Evolutionary conservation across 92 coral and sea anemone genomes (phyloP), one percentile per base, ranked within the genome.

Genomic region (Anthopleura xanthogrammica): DNA sequence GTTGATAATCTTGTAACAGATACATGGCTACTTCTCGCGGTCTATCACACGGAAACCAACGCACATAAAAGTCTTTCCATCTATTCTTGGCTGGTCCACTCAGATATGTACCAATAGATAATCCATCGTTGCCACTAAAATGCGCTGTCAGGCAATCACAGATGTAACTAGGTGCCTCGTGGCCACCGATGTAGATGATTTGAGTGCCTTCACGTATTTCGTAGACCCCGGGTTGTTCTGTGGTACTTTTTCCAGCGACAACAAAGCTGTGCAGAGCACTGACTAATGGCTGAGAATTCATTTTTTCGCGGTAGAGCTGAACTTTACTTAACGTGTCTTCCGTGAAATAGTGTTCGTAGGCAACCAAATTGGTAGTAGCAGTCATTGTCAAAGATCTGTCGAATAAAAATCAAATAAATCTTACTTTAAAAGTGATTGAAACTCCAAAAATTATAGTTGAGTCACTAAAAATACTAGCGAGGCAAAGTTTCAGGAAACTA

Each of bases 41-140:
- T 81, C 85, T 86, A 40, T 85, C 79, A 76, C 95, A 90, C 1
- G 98, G 85, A 78, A 93, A 72, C 98, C 98, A 93, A 3, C 98
- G 91, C n/a, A 93, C 93, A 78, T 77, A 89, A 42, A 93, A 89
- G 40, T 91, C 83, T n/a, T 82, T 88, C 98, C 98, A 93, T 75
- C 83, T 84, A 39, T 79, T 71, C 80, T 85, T 89, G n/a, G 98
- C 98, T 16, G 95, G 95, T 41, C 98, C 98, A 74, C 89, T 87
- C 70, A 93, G 81, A 78, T 92, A 93, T 60, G 78, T 86, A 7
- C 98, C 98, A 57, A 93, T 91, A 17, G 98, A 83, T 71, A 93
- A 78, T 2, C 98, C 98, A n/a, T 93, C 98, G 72, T 91, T 91
- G 41, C 98, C 98, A 58, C 98, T 93, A 74, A 93, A 93, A 78